phyloP scores from a whole-genome alignment of 2,888 invertebrate species.

The Cosmopolites sordidus region DNA sequence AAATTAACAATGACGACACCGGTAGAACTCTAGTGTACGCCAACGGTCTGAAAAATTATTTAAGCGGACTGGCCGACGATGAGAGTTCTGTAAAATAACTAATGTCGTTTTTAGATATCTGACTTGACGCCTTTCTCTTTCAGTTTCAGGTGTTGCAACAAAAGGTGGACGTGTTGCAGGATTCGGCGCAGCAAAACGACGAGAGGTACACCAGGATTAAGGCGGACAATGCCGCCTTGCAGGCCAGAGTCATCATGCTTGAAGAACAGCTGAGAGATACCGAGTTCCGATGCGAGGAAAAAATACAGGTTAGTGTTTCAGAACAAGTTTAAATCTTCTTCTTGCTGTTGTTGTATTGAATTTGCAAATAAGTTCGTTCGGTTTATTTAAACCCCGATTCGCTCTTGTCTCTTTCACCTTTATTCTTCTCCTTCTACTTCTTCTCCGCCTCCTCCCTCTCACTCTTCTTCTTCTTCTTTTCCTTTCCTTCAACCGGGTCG shows the following conservation, averaged over 20 bases:
- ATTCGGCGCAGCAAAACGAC: constrained; percentile 82
- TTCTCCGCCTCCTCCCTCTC: too few relatives aligned
- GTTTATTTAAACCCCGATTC: too few relatives aligned
- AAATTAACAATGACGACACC: neutral
- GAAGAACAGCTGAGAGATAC: constrained; percentile 84
- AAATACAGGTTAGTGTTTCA: constrained; percentile 48
- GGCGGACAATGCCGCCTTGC: constrained; percentile 88
- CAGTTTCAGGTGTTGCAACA: constrained; percentile 91
- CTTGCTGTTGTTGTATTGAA: too few relatives aligned
- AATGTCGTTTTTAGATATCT: too few relatives aligned
- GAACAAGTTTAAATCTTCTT: too few relatives aligned
- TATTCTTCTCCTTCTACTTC: too few relatives aligned
- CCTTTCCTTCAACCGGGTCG: too few relatives aligned
- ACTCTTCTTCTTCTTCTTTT: too few relatives aligned
- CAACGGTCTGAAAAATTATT: constrained; percentile 16
- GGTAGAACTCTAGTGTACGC: constrained; percentile 5
- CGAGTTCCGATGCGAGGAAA: constrained; percentile 52
- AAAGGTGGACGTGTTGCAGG: constrained; percentile 84
- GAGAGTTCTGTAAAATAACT: constrained; percentile 1
- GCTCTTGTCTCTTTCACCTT: too few relatives aligned
- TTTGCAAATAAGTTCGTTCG: too few relatives aligned
- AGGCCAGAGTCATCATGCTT: constrained; percentile 85
- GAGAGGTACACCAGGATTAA: constrained; percentile 86
- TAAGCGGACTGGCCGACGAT: constrained; percentile 11
- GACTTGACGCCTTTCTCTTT: constrained; percentile 32